A percentile compares a stretch with the other conserved stretches of the same genome.
These are phyloP conservation scores for Anableps anableps DNA, from an alignment of 2,797 vertebrate genomes.

Conservation along the genomic window DNA sequence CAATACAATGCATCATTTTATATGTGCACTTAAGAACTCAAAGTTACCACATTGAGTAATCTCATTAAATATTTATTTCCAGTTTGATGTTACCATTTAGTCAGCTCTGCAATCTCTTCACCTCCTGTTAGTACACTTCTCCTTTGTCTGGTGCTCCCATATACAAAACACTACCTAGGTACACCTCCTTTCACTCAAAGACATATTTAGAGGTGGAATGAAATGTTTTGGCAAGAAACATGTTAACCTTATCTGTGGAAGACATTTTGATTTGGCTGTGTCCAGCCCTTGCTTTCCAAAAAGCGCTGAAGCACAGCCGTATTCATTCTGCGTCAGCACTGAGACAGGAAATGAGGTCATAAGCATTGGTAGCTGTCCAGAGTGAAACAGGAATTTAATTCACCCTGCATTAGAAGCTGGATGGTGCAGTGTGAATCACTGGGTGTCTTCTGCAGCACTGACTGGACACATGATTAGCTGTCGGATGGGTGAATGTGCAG, in stretches of 20 bases:
- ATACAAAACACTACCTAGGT: constrained; percentile 28
- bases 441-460: constrained; percentile 59
- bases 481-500: constrained; percentile 21
- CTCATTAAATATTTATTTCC: constrained; percentile 79
- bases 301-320: constrained; percentile 31
- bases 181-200: neutral
- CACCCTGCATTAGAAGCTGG: constrained; percentile 37
- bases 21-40: constrained; percentile 64
- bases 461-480: constrained; percentile 40
- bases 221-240: constrained; percentile 21
- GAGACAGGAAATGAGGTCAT: constrained; percentile 73
- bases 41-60: constrained; percentile 42
- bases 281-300: constrained; percentile 30
- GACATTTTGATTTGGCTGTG: constrained; percentile 40
- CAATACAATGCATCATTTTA: constrained; percentile 60
- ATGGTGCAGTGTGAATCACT: constrained; percentile 75
- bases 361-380: constrained; percentile 55
- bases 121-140: constrained; percentile 45
- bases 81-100: constrained; percentile 71
- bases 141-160: constrained; percentile 43
- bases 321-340: constrained; percentile 43
- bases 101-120: constrained; percentile 52
- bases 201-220: constrained; percentile 6
- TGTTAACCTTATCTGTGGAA: constrained; percentile 35
- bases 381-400: constrained; percentile 58